Evolutionary conservation across 2,797 vertebrate species (phyloP), one percentile per base, ranked within the genome.

Genomic region (Enteromius trimaculatus): DNA sequence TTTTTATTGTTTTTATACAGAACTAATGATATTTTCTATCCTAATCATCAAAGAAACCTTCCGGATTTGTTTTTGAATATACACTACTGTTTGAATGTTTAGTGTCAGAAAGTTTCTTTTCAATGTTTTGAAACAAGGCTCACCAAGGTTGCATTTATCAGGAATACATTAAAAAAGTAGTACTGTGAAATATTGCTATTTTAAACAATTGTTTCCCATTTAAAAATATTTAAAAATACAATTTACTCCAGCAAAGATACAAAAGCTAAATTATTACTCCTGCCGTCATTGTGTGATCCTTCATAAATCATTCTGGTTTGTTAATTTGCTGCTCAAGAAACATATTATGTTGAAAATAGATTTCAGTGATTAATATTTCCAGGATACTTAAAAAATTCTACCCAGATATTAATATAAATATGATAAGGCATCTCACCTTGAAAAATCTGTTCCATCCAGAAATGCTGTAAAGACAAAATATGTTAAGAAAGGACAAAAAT

Each of bases 391-490:
- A 39, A 34, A 34, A 34, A 34, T 1, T 8, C 7, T 7, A 7
- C 37, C 37, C 37, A 8, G 9, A 39, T 39, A 39, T 39, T 39
- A 39, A 39, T 39, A 39, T 39, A 8, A 39, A 39, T 39, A 3
- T 47, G 60, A 64, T 17, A 2, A 6, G 34, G n/a, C 51, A 66
- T 21, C 44, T 64, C 5, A 76, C 55, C 34, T 76, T 64, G 94
- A 91, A 97, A 96, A 89, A 99, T 95, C 88, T 99, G 97, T 72
- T 97, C 93, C 95, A 99, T 96, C 97, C 98, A 99, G 92, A 97
- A 96, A 91, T 96, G 96, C 98, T 99, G 94, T 70, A 89, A 90
- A 90, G 86, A 92, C 65, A 85, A 77, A 78, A 3, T 69, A 84
- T 51, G 44, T 65, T n/a, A 44, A 66, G 68, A 23, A 60, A 42